phyloP scores from a whole-genome alignment of 2,888 invertebrate genomes.

The Drosophila nr. perissopoda region DNA sequence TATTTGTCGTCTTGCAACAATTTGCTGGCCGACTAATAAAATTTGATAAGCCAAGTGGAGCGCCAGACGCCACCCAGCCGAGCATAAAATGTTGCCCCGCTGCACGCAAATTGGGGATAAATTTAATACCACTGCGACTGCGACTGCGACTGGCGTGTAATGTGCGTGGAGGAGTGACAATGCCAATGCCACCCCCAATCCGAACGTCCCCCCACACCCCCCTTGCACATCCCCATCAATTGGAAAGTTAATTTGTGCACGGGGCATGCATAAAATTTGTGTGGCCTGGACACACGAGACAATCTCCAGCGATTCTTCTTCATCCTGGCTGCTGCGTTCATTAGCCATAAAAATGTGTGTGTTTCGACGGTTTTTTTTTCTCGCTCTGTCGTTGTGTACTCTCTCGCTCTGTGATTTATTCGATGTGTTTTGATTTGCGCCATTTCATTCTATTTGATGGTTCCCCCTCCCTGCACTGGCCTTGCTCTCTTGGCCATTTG shows the following conservation, averaged over 20 bases:
- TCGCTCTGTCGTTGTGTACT: slow-evolving; percentile 4
- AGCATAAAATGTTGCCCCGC: slow-evolving; percentile 74
- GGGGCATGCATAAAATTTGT: slow-evolving; percentile 58
- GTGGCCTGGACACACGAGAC: slow-evolving; percentile 23
- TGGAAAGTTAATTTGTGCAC: slow-evolving; percentile 73
- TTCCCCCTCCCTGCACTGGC: neutral
- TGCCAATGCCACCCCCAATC: slow-evolving; percentile 18
- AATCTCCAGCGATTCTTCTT: slow-evolving; percentile 38
- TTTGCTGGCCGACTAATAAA: slow-evolving; percentile 77
- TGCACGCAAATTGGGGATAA: slow-evolving; percentile 83
- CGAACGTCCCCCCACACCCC: neutral
- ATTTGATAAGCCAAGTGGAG: slow-evolving; percentile 77
- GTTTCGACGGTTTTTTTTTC: slow-evolving; percentile 17
- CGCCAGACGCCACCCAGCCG: slow-evolving; percentile 36
- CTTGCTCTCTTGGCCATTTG: slow-evolving; percentile 43
- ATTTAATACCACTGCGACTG: slow-evolving; percentile 54
- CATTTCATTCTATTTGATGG: slow-evolving; percentile 77
- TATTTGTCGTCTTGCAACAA: slow-evolving; percentile 75
- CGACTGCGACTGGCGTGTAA: slow-evolving; percentile 39
- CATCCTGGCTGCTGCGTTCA: slow-evolving; percentile 58
- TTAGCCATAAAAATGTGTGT: slow-evolving; percentile 70
- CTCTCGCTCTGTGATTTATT: slow-evolving; percentile 73
- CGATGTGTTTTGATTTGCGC: slow-evolving; percentile 74
- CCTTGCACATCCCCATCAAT: slow-evolving; percentile 33
- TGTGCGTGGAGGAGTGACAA: slow-evolving; percentile 63